phyloP scores from a whole-genome alignment of 2,888 invertebrate species.

The Ophion ellenae region DNA sequence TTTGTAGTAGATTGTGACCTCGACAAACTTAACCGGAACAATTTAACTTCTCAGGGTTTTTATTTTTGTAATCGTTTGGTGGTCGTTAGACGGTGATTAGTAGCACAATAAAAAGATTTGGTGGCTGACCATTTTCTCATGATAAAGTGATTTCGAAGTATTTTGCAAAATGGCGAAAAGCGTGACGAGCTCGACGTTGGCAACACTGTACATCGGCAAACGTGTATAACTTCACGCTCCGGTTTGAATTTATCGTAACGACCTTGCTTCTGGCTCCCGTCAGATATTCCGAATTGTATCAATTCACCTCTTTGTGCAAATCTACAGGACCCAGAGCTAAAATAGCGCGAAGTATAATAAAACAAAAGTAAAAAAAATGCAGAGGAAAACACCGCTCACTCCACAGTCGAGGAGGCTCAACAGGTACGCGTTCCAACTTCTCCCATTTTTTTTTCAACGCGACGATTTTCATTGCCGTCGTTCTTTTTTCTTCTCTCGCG shows the following conservation, averaged over 20 bases:
- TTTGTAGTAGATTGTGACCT: no score
- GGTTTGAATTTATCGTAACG: conserved; percentile 29
- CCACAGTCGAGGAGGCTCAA: conserved; percentile 58
- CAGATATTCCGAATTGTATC: no score
- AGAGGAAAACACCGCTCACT: conserved; percentile 63
- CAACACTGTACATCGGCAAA: not conserved
- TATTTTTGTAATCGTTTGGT: no score
- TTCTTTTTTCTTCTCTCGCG: not conserved
- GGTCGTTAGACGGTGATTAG: no score
- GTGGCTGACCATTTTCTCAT: no score
- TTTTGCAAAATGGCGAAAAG: not conserved
- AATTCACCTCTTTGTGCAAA: no score
- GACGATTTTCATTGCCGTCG: not conserved
- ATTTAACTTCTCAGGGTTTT: no score
- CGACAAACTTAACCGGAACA: no score
- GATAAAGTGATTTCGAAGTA: no score
- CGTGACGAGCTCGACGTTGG: not conserved
- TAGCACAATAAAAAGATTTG: no score
- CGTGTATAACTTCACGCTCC: not conserved
- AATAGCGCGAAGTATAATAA: not conserved
- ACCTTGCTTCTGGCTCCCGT: no score
- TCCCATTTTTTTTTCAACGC: conserved; percentile 4
- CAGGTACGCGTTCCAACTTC: conserved; percentile 52
- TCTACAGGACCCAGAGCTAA: no score
- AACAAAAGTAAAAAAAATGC: conserved; percentile 55